Base-by-base conservation (phyloP, 2,113 vertebrate species). In the Nyctereutes procyonoides region DNA sequence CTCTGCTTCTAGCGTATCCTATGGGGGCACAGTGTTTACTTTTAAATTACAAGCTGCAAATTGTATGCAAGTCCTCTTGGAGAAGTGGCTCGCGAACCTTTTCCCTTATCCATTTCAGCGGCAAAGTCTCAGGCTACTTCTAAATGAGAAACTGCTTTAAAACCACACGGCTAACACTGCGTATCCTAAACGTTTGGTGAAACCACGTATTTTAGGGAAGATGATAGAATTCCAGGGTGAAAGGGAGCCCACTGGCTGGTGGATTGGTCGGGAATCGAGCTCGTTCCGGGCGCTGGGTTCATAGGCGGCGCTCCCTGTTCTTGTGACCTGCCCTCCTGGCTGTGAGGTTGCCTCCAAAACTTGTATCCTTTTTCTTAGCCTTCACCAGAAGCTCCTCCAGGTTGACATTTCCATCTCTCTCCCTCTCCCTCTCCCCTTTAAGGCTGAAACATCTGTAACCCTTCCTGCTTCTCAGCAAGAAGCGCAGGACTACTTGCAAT, bases 71-170 rank as follows among this genome's bases (percentile, higher is more conserved):
- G 24, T 88, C 71, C 38, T 48, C 3, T 76, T 77, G 91, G 62
- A 87, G 30, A 84, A 14, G 2, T 89, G 28, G 65, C 48, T 6
- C 4, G 17, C 8, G 62, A 82, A 74, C 24, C 13, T 84, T 85
- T 17, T 91, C 20, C 82, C 26, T 43, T 32, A 28, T 16, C 17
- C 11, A 89, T 55, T 93, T 90, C 14, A 73, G 8, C n/a, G 62
- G 48, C 26, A 89, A 26, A 87, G 35, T 71, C 56, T 53, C 63
- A 62, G 81, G 79, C 73, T 96, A 88, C 24, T 88, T 97, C 83
- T 83, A 79, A 38, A 38, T 48, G 28, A 88, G 85, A 48, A 7
- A 65, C 51, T 84, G 87, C 55, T 55, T 94, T 51, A 88, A 93
- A 93, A 24, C 32, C 67, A 20, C 19, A 17, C 15, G 32, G 67